These are phyloP conservation scores for Philopedon plagiatum DNA, from an alignment of 2,888 invertebrate genomes.

Conservation along the genomic window DNA sequence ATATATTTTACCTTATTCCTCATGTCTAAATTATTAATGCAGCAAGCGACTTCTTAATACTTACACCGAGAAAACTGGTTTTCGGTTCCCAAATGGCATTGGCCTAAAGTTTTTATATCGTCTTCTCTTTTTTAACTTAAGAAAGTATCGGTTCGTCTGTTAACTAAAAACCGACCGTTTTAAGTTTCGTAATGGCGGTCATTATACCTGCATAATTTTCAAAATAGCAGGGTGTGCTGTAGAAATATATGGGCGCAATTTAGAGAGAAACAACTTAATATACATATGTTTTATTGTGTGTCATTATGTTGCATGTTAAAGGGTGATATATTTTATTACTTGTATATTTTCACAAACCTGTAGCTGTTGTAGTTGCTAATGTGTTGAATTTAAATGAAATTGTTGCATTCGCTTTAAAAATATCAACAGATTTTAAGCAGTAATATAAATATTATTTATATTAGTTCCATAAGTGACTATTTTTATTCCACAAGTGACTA, in stretches of 20 bases:
- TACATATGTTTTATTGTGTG: background rate
- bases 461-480: too few relatives aligned
- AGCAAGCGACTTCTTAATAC: background rate
- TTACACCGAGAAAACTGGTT: slow-evolving; percentile 5
- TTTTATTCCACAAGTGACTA: too few relatives aligned
- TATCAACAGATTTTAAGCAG: background rate
- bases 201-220: slow-evolving; percentile 3
- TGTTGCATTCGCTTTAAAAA: too few relatives aligned
- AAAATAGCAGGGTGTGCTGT: background rate
- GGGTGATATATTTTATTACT: background rate
- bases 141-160: background rate
- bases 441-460: too few relatives aligned
- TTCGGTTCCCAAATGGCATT: slow-evolving; percentile 2
- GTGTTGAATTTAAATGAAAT: background rate
- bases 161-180: background rate
- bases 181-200: background rate
- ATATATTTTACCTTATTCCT: background rate
- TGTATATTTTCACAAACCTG: background rate
- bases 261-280: slow-evolving; percentile 6
- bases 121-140: background rate
- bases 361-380: background rate
- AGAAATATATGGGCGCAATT: background rate
- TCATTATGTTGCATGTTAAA: background rate
- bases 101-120: background rate
- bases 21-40: background rate